Conservation (phyloP, 2,888 invertebrate species). For the Cyclophora albipunctata region DNA sequence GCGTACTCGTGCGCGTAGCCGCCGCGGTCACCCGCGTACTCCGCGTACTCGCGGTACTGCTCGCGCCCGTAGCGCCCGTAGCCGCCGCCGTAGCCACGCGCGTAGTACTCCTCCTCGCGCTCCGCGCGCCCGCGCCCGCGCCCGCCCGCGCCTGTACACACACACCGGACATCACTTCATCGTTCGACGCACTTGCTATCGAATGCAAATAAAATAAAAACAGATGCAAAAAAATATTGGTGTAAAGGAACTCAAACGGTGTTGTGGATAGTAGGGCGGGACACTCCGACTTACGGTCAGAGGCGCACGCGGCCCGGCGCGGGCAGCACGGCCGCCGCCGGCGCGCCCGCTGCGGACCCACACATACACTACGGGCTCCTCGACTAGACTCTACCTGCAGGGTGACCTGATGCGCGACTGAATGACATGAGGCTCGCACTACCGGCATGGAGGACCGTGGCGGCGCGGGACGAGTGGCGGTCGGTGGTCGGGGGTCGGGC, state of each 20-base stretch:
- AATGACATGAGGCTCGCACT: neutral
- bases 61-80: slow-evolving; percentile 29
- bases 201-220: slow-evolving; percentile 17
- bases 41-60: slow-evolving; percentile 24
- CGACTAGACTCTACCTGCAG: slow-evolving; percentile 22
- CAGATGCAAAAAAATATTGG: slow-evolving; percentile 12
- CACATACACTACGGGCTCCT: slow-evolving; percentile 11
- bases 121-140: slow-evolving; percentile 48
- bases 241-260: slow-evolving; percentile 15
- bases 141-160: slow-evolving; percentile 53
- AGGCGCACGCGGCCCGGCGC: slow-evolving; percentile 64
- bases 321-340: slow-evolving; percentile 52
- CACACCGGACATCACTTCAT: neutral
- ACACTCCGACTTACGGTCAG: slow-evolving; percentile 53
- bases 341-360: slow-evolving; percentile 21
- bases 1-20: slow-evolving; percentile 50
- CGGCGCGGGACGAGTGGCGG: neutral
- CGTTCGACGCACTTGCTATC: neutral
- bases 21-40: slow-evolving; percentile 31
- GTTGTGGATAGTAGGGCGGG: slow-evolving; percentile 17
- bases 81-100: slow-evolving; percentile 41
- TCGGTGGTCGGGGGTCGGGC: neutral
- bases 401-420: neutral
- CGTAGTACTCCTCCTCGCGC: slow-evolving; percentile 73
- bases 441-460: neutral